Conservation (phyloP, 2,797 vertebrate genomes). For the Hoplostethus mediterraneus region DNA sequence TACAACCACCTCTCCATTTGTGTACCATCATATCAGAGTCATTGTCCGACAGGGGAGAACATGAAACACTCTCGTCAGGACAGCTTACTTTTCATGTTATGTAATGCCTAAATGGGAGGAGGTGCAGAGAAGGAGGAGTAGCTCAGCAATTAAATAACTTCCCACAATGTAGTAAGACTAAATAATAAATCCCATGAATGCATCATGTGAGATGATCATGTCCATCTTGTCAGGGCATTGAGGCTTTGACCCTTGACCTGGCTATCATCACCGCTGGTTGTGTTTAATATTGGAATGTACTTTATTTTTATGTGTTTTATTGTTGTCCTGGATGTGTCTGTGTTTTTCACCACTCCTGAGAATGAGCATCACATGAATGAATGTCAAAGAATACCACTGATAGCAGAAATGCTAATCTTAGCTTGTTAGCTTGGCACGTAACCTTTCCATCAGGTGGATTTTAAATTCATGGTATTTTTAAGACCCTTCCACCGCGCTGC, state of each 20-base stretch:
- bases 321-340: not conserved
- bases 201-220: not conserved
- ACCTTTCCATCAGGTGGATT: no score
- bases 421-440: no score
- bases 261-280: no score
- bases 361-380: not conserved
- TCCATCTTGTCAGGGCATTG: not conserved
- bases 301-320: no score
- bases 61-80: slow-evolving; percentile 22
- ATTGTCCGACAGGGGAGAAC: slow-evolving; percentile 12
- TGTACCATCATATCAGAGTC: slow-evolving; percentile 45
- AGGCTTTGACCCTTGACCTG: not conserved
- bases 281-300: no score
- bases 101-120: slow-evolving; percentile 9
- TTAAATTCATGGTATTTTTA: no score
- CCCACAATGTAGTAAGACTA: no score
- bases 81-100: slow-evolving; percentile 25
- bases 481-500: no score
- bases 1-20: slow-evolving; percentile 50
- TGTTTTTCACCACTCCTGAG: not conserved
- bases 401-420: not conserved
- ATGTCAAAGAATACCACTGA: not conserved
- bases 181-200: not conserved
- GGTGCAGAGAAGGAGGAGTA: not conserved
- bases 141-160: not conserved